Conservation (phyloP, 2,113 vertebrate genomes). For the Chionodraco myersi region DNA sequence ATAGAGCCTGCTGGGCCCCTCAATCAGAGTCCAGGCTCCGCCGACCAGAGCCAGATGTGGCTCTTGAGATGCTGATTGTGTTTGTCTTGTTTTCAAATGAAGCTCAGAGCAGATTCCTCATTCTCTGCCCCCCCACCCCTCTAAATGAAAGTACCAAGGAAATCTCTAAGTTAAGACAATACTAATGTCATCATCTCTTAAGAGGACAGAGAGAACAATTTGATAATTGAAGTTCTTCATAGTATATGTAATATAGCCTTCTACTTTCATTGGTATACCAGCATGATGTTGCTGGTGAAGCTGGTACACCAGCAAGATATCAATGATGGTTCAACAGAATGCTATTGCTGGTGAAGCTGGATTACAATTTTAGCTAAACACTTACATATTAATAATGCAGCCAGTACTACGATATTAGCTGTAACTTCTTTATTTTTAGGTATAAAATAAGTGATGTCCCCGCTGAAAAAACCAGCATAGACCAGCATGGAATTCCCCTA, state of each 20-base stretch:
- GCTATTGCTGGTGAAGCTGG: no score
- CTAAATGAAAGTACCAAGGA: not conserved
- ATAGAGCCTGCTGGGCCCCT: conserved; percentile 60
- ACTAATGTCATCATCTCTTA: conserved; percentile 7
- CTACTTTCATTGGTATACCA: not conserved
- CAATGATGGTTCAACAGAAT: no score
- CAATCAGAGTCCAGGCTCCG: conserved; percentile 65
- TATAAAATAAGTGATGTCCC: no score
- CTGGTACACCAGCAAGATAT: no score
- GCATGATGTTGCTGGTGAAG: no score
- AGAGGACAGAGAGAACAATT: not conserved
- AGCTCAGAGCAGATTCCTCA: conserved; percentile 66
- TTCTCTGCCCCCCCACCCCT: conserved; percentile 31
- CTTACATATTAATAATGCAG: no score
- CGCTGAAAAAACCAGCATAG: no score
- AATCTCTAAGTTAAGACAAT: not conserved
- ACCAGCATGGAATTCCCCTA: not conserved
- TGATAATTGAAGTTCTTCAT: conserved; percentile 6
- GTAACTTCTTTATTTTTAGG: no score
- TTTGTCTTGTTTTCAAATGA: conserved; percentile 79
- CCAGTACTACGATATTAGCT: no score
- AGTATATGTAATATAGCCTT: not conserved
- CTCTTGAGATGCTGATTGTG: conserved; percentile 78
- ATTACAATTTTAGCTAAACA: no score
- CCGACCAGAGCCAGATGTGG: conserved; percentile 78